These are phyloP conservation scores for Anarsia innoxiella DNA, from an alignment of 2,888 invertebrate genomes.

Conservation along the genomic window DNA sequence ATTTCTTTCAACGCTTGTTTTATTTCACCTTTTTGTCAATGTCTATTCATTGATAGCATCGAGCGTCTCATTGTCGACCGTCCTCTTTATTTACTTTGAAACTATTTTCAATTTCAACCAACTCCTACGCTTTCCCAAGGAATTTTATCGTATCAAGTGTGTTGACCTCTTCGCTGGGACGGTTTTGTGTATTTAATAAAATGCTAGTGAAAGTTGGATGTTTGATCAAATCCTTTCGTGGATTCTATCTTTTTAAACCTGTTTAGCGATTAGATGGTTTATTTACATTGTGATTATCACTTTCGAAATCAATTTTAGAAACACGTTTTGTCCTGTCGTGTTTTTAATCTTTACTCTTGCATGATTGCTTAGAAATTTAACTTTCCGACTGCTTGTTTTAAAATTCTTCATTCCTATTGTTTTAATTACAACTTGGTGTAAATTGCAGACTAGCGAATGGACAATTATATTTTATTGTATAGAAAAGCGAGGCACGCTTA, in stretches of 20 bases:
- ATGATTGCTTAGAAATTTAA: too few species aligned
- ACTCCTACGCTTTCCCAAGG: constrained; percentile 2
- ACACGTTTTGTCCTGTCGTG: too few species aligned
- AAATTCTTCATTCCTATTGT: too few species aligned
- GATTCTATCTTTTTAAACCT: neutral
- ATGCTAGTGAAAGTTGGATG: constrained; percentile 31
- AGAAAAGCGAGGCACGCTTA: too few species aligned
- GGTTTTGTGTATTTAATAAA: constrained; percentile 23
- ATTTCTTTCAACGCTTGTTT: too few species aligned
- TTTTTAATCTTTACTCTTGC: too few species aligned
- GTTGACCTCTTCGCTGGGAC: constrained; percentile 27
- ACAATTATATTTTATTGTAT: too few species aligned
- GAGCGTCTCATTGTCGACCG: neutral
- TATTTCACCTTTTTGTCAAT: neutral
- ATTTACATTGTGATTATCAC: too few species aligned
- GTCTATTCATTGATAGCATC: constrained; percentile 1
- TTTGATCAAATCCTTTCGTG: constrained; percentile 9
- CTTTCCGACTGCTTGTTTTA: too few species aligned
- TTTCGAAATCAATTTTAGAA: too few species aligned
- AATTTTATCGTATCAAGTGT: constrained; percentile 22
- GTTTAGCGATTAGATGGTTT: neutral
- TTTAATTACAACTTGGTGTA: too few species aligned
- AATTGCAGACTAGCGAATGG: too few species aligned
- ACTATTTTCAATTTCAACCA: constrained; percentile 4
- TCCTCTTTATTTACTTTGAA: neutral